A percentile compares a stretch with the other conserved stretches of the same genome.
These are phyloP conservation scores for Apis dorsata DNA, from an alignment of 1,140 invertebrate genomes.

Conservation along the genomic window DNA sequence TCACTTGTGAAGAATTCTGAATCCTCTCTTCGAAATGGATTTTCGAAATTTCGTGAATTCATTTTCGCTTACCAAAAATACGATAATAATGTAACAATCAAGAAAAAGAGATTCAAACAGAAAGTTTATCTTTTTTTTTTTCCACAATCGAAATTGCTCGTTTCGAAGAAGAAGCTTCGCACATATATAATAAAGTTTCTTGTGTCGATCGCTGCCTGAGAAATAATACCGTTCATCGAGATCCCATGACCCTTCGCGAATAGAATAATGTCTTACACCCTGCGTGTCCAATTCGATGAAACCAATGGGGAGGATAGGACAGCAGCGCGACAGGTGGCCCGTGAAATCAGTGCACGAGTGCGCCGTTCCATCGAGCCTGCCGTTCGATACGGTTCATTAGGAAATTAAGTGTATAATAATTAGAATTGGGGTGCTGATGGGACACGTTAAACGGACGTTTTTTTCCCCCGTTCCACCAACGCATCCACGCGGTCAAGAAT, in stretches of 20 bases:
- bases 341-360: constrained; percentile 78
- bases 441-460: constrained; percentile 46
- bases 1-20: neutral
- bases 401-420: constrained; percentile 73
- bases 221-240: constrained; percentile 19
- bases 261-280: constrained; percentile 75
- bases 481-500: neutral
- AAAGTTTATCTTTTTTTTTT: neutral
- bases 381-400: constrained; percentile 75
- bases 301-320: constrained; percentile 69
- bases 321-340: constrained; percentile 78
- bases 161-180: neutral
- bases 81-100: neutral
- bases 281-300: constrained; percentile 75
- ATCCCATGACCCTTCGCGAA: constrained; percentile 55
- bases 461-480: neutral
- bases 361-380: constrained; percentile 66
- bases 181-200: no score
- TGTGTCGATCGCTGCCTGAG: neutral
- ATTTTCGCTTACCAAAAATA: neutral
- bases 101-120: no score
- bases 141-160: neutral
- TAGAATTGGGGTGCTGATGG: constrained; percentile 59
- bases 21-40: neutral
- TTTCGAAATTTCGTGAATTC: neutral